Conservation (phyloP, 2,888 invertebrate species). For the Theretra japonica region DNA sequence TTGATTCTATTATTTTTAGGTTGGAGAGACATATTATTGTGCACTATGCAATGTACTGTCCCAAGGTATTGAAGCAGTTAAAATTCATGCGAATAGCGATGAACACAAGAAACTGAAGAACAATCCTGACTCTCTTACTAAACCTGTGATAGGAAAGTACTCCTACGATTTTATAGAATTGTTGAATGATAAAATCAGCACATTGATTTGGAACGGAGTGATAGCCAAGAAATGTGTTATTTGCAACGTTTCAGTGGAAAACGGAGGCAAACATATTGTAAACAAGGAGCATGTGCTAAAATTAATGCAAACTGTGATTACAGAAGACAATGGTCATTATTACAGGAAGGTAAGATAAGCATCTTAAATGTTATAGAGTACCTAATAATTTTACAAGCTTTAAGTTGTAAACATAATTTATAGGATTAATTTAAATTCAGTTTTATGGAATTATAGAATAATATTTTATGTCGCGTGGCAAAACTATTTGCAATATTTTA, state of each 20-base stretch:
- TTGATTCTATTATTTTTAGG: constrained; percentile 50
- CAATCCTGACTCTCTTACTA: constrained; percentile 37
- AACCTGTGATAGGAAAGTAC: constrained; percentile 41
- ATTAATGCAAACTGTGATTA: constrained; percentile 51
- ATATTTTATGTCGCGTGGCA: too few species aligned
- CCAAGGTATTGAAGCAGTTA: constrained; percentile 39
- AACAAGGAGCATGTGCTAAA: constrained; percentile 54
- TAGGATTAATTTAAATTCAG: too few species aligned
- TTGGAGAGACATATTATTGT: constrained; percentile 58
- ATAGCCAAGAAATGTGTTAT: constrained; percentile 52
- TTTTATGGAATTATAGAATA: too few species aligned
- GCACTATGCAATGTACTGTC: constrained; percentile 56
- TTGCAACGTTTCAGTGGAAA: constrained; percentile 47
- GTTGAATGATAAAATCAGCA: constrained; percentile 47
- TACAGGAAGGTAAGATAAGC: constrained; percentile 55
- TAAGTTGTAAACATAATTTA: too few species aligned
- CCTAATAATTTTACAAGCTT: too few species aligned
- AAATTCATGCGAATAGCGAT: constrained; percentile 50
- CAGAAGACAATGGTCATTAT: constrained; percentile 41
- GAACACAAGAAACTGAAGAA: constrained; percentile 52
- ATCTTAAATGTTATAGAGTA: background rate
- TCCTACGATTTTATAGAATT: constrained; percentile 47
- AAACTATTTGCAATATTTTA: too few species aligned
- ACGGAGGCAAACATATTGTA: constrained; percentile 47
- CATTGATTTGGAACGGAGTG: constrained; percentile 61